Percentiles rank a stretch among this genome's conserved stretches.
These are phyloP conservation scores for Onychomys torridus DNA, from an alignment of 2,797 vertebrate species.

Conservation along the genomic window DNA sequence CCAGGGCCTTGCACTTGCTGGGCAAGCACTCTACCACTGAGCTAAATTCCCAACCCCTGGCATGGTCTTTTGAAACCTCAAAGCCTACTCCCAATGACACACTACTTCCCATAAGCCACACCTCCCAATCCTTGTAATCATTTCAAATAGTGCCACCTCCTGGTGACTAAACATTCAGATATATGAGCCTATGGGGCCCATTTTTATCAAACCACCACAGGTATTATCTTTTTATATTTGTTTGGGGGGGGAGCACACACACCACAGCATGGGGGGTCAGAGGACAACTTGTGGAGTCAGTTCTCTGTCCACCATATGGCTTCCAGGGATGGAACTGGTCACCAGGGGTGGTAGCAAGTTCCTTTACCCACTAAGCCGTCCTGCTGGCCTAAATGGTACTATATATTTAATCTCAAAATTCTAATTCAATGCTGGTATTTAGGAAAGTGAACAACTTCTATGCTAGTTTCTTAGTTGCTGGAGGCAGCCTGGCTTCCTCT, in stretches of 20 bases:
- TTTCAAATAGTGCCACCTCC: not conserved
- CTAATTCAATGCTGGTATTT: not conserved
- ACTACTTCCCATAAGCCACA: not conserved
- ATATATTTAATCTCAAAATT: not conserved
- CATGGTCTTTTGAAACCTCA: not conserved
- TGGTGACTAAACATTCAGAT: not conserved
- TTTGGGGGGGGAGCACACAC: not conserved
- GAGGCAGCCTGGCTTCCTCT: not conserved
- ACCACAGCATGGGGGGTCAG: not conserved
- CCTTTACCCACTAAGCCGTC: not conserved
- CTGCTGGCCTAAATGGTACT: not conserved
- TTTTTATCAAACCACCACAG: not conserved
- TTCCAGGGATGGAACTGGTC: not conserved
- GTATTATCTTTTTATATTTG: not conserved
- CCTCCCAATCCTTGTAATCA: not conserved
- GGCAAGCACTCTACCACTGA: too few species aligned
- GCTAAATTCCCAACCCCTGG: too few species aligned
- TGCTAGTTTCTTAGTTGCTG: not conserved
- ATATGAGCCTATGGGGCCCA: not conserved
- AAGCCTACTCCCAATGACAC: not conserved
- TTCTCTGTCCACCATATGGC: not conserved
- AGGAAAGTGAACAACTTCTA: not conserved
- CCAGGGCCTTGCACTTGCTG: too few species aligned
- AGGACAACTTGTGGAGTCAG: not conserved
- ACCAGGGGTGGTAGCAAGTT: not conserved